phyloP scores from a whole-genome alignment of 2,797 vertebrate genomes.

The Enoplosus armatus region DNA sequence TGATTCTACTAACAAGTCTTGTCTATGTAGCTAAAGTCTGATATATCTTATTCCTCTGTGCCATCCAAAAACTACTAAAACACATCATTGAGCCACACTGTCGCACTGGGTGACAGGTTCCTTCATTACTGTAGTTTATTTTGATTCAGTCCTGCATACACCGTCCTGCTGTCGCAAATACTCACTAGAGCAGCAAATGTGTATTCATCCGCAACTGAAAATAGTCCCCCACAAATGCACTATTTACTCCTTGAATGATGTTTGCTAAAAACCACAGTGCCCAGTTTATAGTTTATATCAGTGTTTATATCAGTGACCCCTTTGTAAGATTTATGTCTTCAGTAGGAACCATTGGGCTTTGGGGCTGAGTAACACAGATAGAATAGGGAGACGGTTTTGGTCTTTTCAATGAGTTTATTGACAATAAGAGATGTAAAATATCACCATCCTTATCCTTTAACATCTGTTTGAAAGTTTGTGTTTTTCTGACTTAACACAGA shows the following conservation, averaged over 20 bases:
- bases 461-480: too few species aligned
- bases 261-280: background rate
- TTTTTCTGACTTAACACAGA: too few species aligned
- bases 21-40: background rate
- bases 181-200: background rate
- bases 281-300: too few species aligned
- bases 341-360: background rate
- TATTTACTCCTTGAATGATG: background rate
- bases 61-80: background rate
- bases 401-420: background rate
- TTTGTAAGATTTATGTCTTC: background rate
- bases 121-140: background rate
- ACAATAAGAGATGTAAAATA: background rate
- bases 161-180: background rate
- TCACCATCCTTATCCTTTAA: background rate
- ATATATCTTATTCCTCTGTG: background rate
- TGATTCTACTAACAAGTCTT: background rate
- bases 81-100: background rate
- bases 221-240: background rate
- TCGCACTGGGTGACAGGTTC: too few species aligned
- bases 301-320: background rate
- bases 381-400: background rate
- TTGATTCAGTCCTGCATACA: background rate
- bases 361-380: background rate
- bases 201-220: conserved; percentile 7